These are phyloP conservation scores for Zaprionus inermis DNA, from an alignment of 1,140 invertebrate genomes.

Conservation along the genomic window DNA sequence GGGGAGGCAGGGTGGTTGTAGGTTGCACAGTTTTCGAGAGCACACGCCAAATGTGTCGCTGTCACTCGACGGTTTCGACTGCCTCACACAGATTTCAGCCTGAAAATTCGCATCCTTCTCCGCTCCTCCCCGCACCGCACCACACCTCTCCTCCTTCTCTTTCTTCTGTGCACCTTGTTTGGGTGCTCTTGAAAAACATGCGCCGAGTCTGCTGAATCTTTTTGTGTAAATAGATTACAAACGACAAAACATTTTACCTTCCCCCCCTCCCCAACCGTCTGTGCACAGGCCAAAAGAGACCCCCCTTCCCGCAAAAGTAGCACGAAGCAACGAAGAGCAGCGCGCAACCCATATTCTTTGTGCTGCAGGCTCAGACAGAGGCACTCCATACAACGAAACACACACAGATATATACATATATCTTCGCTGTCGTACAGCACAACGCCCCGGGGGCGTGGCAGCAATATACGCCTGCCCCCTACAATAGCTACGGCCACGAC, in stretches of 20 bases:
- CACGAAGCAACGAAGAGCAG: neutral
- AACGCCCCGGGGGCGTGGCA: constrained; percentile 3
- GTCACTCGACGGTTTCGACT: constrained; percentile 30
- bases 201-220: constrained; percentile 50
- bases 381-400: neutral
- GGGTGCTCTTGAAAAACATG: constrained; percentile 72
- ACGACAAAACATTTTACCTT: constrained; percentile 77
- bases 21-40: no score
- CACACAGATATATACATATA: neutral
- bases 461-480: constrained; percentile 5
- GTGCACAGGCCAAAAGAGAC: neutral
- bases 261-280: constrained; percentile 15
- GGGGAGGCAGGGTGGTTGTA: no score
- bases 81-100: constrained; percentile 28
- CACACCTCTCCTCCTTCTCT: no score
- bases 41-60: constrained; percentile 66
- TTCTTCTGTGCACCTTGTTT: constrained; percentile 39
- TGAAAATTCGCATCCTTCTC: constrained; percentile 8
- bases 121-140: no score
- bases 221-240: constrained; percentile 83
- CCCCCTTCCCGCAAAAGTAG: neutral
- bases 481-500: neutral
- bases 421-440: neutral
- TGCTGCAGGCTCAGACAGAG: constrained; percentile 3
- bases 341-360: neutral